These are phyloP conservation scores for Stylophora pistillata DNA, from an alignment of 64 coral and sea anemone genomes.

Conservation along the genomic window DNA sequence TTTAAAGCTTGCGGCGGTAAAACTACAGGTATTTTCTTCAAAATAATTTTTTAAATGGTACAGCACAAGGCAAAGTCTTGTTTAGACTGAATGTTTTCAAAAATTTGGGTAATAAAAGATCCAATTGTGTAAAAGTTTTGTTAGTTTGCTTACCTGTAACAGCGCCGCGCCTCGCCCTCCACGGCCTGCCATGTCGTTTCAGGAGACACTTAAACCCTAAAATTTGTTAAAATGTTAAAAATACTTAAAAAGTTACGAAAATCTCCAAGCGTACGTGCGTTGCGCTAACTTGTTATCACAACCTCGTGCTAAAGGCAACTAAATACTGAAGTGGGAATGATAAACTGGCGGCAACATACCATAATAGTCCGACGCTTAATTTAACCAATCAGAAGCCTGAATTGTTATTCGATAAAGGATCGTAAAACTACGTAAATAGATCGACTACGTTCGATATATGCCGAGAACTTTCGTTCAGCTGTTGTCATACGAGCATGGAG, in stretches of 20 bases:
- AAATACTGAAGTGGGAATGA: background rate
- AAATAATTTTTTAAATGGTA: too few species aligned
- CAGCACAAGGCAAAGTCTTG: background rate
- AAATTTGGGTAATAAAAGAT: background rate
- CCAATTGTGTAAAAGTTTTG: background rate
- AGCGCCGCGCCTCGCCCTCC: conserved; percentile 88
- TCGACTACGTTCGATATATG: conserved; percentile 11
- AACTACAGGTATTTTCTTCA: too few species aligned
- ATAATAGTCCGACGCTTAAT: conserved; percentile 38
- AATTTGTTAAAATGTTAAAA: conserved; percentile 28
- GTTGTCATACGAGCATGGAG: too few species aligned
- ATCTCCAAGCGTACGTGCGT: background rate
- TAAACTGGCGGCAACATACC: conserved; percentile 66
- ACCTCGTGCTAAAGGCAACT: background rate
- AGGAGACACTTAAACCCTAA: conserved; percentile 18
- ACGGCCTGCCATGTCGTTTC: conserved; percentile 75
- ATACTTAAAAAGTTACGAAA: background rate
- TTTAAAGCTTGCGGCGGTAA: too few species aligned
- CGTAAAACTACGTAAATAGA: background rate
- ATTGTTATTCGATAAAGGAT: background rate
- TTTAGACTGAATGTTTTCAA: background rate
- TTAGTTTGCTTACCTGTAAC: conserved; percentile 68
- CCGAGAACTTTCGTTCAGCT: background rate
- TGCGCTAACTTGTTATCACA: too few species aligned
- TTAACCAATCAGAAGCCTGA: conserved; percentile 21